Evolutionary conservation across 2,113 vertebrate species (phyloP).

Genomic region (Bettongia penicillata): DNA sequence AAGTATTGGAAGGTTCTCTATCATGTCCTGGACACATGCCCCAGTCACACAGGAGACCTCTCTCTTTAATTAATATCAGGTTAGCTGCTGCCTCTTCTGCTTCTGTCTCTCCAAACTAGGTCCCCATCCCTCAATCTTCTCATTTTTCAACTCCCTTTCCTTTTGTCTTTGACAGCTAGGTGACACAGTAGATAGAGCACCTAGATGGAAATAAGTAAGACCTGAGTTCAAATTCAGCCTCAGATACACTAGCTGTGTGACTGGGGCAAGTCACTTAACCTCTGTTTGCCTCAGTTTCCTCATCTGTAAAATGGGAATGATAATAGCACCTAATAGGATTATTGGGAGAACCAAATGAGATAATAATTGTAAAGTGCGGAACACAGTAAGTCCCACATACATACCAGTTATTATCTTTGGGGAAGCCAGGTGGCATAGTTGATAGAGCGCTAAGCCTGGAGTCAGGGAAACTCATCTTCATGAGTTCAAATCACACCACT

Average conservation of each 20-base stretch:
- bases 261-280: neutral
- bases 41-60: neutral
- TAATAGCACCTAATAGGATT: too few species aligned
- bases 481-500: too few species aligned
- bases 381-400: too few species aligned
- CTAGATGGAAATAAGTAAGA: neutral
- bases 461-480: too few species aligned
- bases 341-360: too few species aligned
- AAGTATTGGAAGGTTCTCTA: neutral
- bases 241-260: neutral
- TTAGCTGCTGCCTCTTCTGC: neutral
- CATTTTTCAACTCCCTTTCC: neutral
- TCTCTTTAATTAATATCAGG: neutral
- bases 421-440: too few species aligned
- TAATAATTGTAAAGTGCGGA: too few species aligned
- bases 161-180: neutral
- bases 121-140: neutral
- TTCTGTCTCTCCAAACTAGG: neutral
- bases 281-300: neutral
- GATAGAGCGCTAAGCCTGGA: too few species aligned
- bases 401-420: too few species aligned
- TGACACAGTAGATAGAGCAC: too few species aligned
- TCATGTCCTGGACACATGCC: neutral
- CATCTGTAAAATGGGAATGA: neutral
- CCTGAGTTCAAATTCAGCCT: neutral